Evolutionary conservation across 2,113 vertebrate genomes (phyloP).

Genomic region (Anguilla japonica): DNA sequence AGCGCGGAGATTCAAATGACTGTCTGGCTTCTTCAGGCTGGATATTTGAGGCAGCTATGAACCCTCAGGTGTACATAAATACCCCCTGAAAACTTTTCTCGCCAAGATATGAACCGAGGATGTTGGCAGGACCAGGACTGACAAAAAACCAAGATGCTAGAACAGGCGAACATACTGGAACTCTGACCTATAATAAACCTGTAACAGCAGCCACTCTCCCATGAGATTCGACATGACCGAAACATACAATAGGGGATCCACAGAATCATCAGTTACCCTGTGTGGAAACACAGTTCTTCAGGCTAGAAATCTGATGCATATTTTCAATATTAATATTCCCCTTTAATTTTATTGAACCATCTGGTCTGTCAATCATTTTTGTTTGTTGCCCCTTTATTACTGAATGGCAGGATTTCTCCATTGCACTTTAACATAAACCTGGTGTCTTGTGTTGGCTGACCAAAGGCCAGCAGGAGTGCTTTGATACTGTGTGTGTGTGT

Average conservation of each 20-base stretch:
- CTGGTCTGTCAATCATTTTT: neutral
- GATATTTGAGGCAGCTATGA: neutral
- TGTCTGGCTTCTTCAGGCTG: neutral
- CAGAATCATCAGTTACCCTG: neutral
- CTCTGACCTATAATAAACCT: neutral
- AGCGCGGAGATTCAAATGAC: neutral
- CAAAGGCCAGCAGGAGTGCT: neutral
- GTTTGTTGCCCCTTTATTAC: neutral
- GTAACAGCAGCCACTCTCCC: neutral
- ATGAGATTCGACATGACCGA: neutral
- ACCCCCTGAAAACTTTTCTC: neutral
- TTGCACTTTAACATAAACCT: neutral
- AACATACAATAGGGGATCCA: neutral
- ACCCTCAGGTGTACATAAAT: neutral
- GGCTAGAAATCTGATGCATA: neutral
- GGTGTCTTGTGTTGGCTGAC: neutral
- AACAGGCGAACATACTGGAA: neutral
- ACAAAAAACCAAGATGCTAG: neutral
- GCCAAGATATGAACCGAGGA: neutral
- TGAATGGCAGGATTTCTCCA: neutral
- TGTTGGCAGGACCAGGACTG: neutral
- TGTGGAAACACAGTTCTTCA: neutral
- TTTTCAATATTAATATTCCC: neutral
- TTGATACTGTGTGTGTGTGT: neutral
- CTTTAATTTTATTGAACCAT: neutral